Base-by-base conservation (phyloP, 2,113 vertebrate species). In the Bambusicola thoracicus region DNA sequence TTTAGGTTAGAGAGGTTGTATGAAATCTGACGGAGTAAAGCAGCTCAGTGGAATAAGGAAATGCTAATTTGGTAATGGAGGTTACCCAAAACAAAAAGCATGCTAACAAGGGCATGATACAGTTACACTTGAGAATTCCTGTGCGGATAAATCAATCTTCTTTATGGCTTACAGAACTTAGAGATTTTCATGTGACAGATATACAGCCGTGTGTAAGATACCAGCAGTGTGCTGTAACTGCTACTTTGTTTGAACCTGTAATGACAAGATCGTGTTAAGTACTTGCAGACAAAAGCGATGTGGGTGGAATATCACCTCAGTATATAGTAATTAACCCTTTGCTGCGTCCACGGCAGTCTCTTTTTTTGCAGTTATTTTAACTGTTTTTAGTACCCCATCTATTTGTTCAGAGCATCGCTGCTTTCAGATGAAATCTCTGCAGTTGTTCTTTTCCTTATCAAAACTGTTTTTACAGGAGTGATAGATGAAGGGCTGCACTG, bases 101-200 rank as follows among this genome's bases (percentile, higher is more conserved):
- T 1, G 10, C 8, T 32, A 62, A 44, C 51, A 46, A 74, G 49
- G 59, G 11, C 36, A 1, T 69, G 58, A 44, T 72, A 22, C 21
- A 88, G 65, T 78, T 89, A 44, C 2, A 6, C 11, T 24, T n/a
- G 22, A 69, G 53, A 83, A 61, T 76, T 87, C 79, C 30, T 1
- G 0, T 66, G 41, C 67, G 29, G 18, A 55, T 89, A 93, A 73
- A 96, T 67, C 85, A 80, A 32, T 78, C 69, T 81, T 83, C 67
- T 94, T 84, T 62, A 84, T 11, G 14, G 30, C 55, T 79, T 93
- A 30, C n/a, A 62, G 66, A 96, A 98, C 75, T 96, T 94, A 89
- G 96, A 93, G 95, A 97, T 97, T 80, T 97, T 94, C 85, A 78
- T 98, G 97, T 97, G 97, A 98, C 97, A 97, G 96, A 98, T 98